A percentile compares a stretch with the other conserved stretches of the same genome.
These are phyloP conservation scores for Rhineura floridana DNA, from an alignment of 2,113 vertebrate species.

Conservation along the genomic window DNA sequence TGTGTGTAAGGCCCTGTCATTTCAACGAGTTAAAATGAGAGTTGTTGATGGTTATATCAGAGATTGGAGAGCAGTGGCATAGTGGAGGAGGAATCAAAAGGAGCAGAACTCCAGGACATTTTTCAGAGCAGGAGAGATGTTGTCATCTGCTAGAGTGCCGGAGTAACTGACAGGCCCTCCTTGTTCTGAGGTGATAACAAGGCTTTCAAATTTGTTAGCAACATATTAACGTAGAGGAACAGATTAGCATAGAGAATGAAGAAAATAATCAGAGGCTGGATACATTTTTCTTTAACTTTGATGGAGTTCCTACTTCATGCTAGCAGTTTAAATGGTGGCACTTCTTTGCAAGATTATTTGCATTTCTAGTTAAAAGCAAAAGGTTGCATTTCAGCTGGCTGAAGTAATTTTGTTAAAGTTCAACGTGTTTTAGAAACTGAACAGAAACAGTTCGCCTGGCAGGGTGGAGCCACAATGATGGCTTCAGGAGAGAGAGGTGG, in stretches of 20 bases:
- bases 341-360: background rate
- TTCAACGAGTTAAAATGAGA: constrained; percentile 31
- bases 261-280: background rate
- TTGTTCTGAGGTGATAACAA: background rate
- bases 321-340: background rate
- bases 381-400: background rate
- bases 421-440: too few relatives aligned
- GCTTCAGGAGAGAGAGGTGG: too few relatives aligned
- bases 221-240: background rate
- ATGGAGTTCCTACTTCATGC: background rate
- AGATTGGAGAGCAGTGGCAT: background rate
- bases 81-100: background rate
- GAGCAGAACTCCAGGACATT: background rate
- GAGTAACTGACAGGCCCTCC: background rate
- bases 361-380: background rate
- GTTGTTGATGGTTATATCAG: constrained; percentile 3
- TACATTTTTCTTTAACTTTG: background rate
- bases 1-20: background rate
- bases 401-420: background rate
- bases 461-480: too few relatives aligned
- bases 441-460: too few relatives aligned
- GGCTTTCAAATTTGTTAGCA: background rate
- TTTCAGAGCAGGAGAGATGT: background rate
- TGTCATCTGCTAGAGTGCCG: background rate
- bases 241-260: background rate